These are phyloP conservation scores for Eupsittula cactorum DNA, from an alignment of 2,113 vertebrate species.

Conservation along the genomic window DNA sequence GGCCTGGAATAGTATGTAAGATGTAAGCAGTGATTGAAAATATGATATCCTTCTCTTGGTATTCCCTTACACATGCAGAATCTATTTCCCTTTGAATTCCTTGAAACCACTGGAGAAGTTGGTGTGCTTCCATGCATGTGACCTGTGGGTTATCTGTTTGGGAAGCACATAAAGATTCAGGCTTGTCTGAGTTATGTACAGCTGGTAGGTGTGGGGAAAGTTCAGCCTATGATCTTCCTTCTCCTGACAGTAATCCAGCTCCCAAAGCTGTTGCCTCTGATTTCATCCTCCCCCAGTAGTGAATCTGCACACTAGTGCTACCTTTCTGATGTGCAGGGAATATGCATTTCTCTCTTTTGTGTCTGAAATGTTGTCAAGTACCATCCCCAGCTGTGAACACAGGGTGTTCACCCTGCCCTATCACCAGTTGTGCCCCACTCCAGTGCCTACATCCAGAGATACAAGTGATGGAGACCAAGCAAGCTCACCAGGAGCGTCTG, in stretches of 20 bases:
- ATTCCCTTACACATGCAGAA: not conserved
- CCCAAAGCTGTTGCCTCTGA: not conserved
- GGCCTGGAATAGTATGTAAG: slow-evolving; percentile 3
- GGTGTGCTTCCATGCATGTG: not conserved
- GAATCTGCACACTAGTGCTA: not conserved
- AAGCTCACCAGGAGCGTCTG: not conserved
- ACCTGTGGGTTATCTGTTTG: not conserved
- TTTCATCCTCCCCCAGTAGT: not conserved
- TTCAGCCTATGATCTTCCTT: not conserved
- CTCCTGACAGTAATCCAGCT: not conserved
- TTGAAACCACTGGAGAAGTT: not conserved
- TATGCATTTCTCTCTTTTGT: not conserved
- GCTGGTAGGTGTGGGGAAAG: not conserved
- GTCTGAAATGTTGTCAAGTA: not conserved
- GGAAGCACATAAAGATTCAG: accelerated
- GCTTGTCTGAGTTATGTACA: not conserved
- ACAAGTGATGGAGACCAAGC: not conserved
- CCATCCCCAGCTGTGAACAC: accelerated
- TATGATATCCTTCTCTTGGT: not conserved
- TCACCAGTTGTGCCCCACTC: not conserved
- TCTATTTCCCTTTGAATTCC: not conserved
- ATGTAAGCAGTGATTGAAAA: not conserved
- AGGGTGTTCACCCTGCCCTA: not conserved
- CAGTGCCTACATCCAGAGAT: accelerated
- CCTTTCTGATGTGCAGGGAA: not conserved